phyloP scores from a whole-genome alignment of 2,888 invertebrate genomes.

The Eupithecia subfuscata region DNA sequence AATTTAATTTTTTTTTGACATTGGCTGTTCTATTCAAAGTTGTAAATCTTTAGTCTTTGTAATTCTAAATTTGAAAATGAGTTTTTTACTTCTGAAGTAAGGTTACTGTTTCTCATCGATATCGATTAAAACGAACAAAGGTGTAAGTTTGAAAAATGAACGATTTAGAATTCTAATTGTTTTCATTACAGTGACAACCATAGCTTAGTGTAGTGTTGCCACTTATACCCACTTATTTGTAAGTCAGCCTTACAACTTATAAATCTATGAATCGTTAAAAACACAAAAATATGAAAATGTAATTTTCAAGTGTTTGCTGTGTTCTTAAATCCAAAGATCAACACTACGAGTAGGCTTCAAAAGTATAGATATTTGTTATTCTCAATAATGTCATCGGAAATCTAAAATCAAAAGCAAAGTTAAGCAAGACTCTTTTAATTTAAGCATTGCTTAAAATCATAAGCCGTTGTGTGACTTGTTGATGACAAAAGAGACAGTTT shows the following conservation, averaged over 20 bases:
- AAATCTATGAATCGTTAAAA: constrained; percentile 47
- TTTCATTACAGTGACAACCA: constrained; percentile 6
- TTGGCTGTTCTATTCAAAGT: constrained; percentile 2
- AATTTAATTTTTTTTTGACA: not conserved
- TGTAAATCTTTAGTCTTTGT: constrained; percentile 42
- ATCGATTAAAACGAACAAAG: not conserved
- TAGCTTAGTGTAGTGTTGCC: constrained; percentile 4
- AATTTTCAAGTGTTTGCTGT: constrained; percentile 68
- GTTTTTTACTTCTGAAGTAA: not conserved
- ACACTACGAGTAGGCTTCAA: constrained; percentile 53
- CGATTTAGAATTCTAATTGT: not conserved
- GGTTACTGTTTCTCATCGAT: not conserved
- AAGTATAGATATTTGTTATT: constrained; percentile 46
- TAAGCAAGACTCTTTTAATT: constrained; percentile 15
- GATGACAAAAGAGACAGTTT: constrained; percentile 14
- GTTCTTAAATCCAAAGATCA: constrained; percentile 55
- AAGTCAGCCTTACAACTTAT: not conserved
- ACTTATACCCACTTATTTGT: constrained; percentile 8
- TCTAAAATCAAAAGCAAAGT: constrained; percentile 29
- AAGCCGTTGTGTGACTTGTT: constrained; percentile 11
- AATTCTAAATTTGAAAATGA: constrained; percentile 40
- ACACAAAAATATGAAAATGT: constrained; percentile 61
- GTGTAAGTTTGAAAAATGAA: not conserved
- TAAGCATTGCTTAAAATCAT: constrained; percentile 9
- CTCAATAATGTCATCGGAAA: constrained; percentile 33